phyloP scores from a whole-genome alignment of 2,888 invertebrate species.

The Linnaemya vulpina region DNA sequence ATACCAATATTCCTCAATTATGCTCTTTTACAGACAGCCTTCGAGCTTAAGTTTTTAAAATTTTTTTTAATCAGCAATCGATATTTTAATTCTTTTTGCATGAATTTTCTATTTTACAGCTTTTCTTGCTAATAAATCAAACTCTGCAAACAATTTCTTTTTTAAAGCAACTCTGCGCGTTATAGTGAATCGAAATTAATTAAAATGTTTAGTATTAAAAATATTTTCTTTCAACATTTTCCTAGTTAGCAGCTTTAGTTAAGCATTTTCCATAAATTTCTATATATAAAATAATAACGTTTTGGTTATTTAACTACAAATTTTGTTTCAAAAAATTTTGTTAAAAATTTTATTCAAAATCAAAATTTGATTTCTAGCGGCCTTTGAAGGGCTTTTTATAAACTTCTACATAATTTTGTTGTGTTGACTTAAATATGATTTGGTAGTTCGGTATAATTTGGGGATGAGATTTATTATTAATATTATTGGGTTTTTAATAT shows the following conservation, averaged over 20 bases:
- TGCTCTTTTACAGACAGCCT: too few relatives aligned
- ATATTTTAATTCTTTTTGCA: too few relatives aligned
- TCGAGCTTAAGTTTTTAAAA: too few relatives aligned
- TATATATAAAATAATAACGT: conserved; percentile 35
- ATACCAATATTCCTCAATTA: too few relatives aligned
- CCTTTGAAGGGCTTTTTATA: conserved; percentile 78
- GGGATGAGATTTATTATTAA: conserved; percentile 40
- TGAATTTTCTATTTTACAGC: too few relatives aligned
- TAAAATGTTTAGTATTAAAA: neutral
- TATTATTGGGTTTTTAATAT: conserved; percentile 6
- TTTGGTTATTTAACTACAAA: conserved; percentile 52
- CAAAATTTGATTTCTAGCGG: conserved; percentile 77
- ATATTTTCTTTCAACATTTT: conserved; percentile 21
- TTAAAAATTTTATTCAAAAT: conserved; percentile 57
- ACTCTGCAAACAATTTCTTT: too few relatives aligned
- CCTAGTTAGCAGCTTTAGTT: neutral
- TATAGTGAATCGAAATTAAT: conserved; percentile 36
- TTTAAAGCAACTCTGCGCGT: neutral
- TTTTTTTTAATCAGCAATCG: too few relatives aligned
- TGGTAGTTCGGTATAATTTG: conserved; percentile 29
- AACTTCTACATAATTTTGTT: conserved; percentile 69
- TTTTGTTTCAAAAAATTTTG: conserved; percentile 63
- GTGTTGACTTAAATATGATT: conserved; percentile 50
- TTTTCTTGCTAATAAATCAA: too few relatives aligned
- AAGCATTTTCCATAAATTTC: conserved; percentile 13